These are phyloP conservation scores for Chaenodraco wilsoni DNA, from an alignment of 2,797 vertebrate genomes.

Conservation along the genomic window DNA sequence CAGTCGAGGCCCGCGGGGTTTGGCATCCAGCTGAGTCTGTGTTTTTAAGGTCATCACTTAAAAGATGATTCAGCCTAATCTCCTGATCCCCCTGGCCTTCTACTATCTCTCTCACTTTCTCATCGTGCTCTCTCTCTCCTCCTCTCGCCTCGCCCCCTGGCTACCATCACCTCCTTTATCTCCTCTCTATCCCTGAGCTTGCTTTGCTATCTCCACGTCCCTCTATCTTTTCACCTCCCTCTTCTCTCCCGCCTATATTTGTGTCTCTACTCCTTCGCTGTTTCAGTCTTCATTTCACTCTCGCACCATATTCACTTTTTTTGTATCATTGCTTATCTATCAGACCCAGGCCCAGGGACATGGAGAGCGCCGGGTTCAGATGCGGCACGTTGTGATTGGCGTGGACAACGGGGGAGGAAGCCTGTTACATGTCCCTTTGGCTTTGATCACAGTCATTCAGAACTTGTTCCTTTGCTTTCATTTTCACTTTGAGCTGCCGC, in stretches of 20 bases:
- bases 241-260: conserved; percentile 23
- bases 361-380: conserved; percentile 27
- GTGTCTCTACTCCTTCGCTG: conserved; percentile 17
- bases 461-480: conserved; percentile 1
- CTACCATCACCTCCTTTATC: conserved; percentile 69
- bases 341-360: conserved; percentile 49
- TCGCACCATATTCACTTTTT: conserved; percentile 53
- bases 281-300: conserved; percentile 58
- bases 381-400: conserved; percentile 42
- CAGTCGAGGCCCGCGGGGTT: conserved; percentile 57
- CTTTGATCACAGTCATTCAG: conserved; percentile 27
- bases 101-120: conserved; percentile 69
- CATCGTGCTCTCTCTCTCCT: conserved; percentile 50
- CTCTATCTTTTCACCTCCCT: conserved; percentile 33
- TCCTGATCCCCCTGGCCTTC: conserved; percentile 62
- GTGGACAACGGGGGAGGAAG: conserved; percentile 26
- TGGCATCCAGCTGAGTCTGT: conserved; percentile 69
- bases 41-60: conserved; percentile 83
- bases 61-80: conserved; percentile 81
- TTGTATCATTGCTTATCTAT: conserved; percentile 69
- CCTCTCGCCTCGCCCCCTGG: conserved; percentile 50
- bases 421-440: conserved; percentile 25
- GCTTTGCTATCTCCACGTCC: conserved; percentile 56
- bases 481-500: conserved; percentile 8
- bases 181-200: conserved; percentile 52